Evolutionary conservation across 2,797 vertebrate species (phyloP), one percentile per base, ranked within the genome.

Genomic region (Champsocephalus esox): DNA sequence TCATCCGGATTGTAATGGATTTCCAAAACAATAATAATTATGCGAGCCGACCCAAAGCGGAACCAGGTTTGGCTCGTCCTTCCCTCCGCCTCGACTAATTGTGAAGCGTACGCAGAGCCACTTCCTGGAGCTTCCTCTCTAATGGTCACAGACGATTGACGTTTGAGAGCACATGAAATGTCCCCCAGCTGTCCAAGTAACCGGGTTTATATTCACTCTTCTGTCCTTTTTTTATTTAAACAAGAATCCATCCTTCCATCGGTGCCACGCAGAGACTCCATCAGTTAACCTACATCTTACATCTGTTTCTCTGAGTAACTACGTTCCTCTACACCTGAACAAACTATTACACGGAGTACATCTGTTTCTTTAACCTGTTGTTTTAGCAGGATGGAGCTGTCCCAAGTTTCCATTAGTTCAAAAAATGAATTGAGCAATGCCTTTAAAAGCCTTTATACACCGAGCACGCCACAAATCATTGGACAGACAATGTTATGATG

Each of bases 1-100:
- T 91, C 91, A 92, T 91, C 88, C 89, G 90, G 88, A 87, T 80
- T 83, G 70, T 78, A 89, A 92, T 92, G 77, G 84, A 92, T 89
- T 92, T 93, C 89, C 87, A 91, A 91, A 94, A 93, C 89, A 93
- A 92, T 93, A 93, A 95, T 92, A 90, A 92, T 93, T 93, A 91
- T 64, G 73, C 77, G 87, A 88, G 84, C 84, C 90, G 89, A 91
- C 86, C 70, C 28, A 50, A 82, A 82, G 83, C 81, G 81, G 87
- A 92, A 88, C 84, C 85, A 80, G 81, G 73, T 82, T 82, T 89
- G 89, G 87, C 89, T 86, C 49, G 11, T 73, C 77, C 86, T 89
- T 85, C 81, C 85, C 90, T 88, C 73, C 77, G 75, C 90, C 87
- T 80, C 63, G 62, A 84, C 84, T 95, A 92, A 94, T 93, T 92